Base-by-base conservation (phyloP, 1,140 invertebrate genomes). In the Zaprionus ornatus region DNA sequence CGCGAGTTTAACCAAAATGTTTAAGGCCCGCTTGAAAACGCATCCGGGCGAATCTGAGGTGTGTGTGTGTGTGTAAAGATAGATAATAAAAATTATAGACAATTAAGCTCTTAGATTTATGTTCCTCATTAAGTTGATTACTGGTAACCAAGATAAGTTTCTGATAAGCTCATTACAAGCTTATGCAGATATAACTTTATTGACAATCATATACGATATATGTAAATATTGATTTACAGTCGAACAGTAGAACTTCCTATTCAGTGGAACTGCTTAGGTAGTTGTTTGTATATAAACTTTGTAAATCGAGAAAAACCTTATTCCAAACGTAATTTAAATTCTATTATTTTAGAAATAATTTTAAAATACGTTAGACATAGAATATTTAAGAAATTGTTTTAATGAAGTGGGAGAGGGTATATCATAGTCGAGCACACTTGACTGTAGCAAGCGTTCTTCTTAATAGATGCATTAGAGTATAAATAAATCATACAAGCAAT, bases 1-100 rank as follows among this genome's bases (percentile, higher is more conserved):
- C 65, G 80, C 82, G 61, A 91, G 74, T 87, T 87, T 92, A 65
- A 88, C 80, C 56, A 92, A 81, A 73, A 92, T 92, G 82, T 87
- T 92, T 55, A 92, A 92, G 52, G 79, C 80, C 70, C 91, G 91
- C 40, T 77, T 92, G 56, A 92, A 92, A 74, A 62, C 90, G 66
- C 83, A 81, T 78, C 81, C 79, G 72, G 57, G 40, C 52, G 79
- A 84, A 74, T 75, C 74, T 55, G 90, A 91, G 72, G 87, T 88
- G 68, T 78, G 83, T 25, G 25, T 50, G 37, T 50, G n/a, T 48
- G 45, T 23, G 45, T 13, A 45, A 45, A 45, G 45, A 5, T 23
- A 32, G 29, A 32, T 32, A 3, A 32, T n/a, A 40, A 40, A n/a
- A 6, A 50, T 50, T 50, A 50, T 50, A 23, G 10, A 50, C n/a